Base-by-base conservation (phyloP, 2,888 invertebrate genomes). In the Gandaritis pyraliata region DNA sequence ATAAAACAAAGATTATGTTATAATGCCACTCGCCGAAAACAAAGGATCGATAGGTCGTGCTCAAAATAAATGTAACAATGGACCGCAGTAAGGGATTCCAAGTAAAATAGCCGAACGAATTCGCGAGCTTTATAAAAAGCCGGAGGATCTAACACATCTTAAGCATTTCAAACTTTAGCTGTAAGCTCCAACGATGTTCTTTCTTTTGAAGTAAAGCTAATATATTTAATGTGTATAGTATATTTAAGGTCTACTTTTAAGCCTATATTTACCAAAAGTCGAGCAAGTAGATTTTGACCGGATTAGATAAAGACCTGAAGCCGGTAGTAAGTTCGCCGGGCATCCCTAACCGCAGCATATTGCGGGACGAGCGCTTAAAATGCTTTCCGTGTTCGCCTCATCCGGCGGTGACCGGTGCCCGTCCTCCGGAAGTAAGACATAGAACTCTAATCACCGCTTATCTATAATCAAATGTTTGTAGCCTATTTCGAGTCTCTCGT, bases 361-460 rank as follows among this genome's bases (percentile, higher is more conserved):
- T 81, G 83, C 83, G 78, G 85, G 81, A 77, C 76, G 74, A 76
- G 73, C 81, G 86, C 87, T 91, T 92, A 92, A 92, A 92, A 92
- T 91, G 90, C 91, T 91, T 91, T 91, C 83, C 90, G 83, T 92
- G 91, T 92, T 83, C 76, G 75, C 76, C 77, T 80, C 88, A 85
- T 90, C 90, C 90, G 90, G 82, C 77, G 77, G 72, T 75, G 81
- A 77, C 79, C 77, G 77, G 72, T 74, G 72, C 75, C 65, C 72
- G 58, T 65, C 73, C 68, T 64, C 81, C 87, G 90, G 89, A 90
- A 89, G 83, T 85, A 78, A 80, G 80, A 82, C 84, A 82, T 81
- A 82, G 78, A 74, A 81, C 80, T 81, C 77, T 85, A 86, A 87
- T 86, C 86, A 80, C 75, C 73, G 64, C 79, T 83, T 85, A 85